Evolutionary conservation across 2,888 invertebrate genomes (phyloP).

Genomic region (Deilephila elpenor): DNA sequence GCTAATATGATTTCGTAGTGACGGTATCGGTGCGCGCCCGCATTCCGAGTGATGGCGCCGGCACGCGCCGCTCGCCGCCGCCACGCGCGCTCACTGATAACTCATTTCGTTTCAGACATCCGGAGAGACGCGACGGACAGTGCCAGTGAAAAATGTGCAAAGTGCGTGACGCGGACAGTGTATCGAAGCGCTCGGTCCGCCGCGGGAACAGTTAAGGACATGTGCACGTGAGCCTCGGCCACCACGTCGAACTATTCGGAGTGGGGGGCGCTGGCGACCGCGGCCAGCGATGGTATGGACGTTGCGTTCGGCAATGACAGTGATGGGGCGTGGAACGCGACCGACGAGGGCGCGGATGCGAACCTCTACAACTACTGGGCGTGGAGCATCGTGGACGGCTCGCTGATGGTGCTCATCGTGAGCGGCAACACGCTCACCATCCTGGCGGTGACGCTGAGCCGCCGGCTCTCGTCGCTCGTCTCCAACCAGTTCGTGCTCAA

Average conservation of each 20-base stretch:
- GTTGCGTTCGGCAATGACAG: constrained; percentile 74
- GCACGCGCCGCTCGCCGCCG: neutral
- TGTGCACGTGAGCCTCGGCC: constrained; percentile 69
- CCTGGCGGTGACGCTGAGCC: constrained; percentile 88
- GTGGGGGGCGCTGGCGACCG: constrained; percentile 78
- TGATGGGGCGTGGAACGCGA: constrained; percentile 68
- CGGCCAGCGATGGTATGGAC: constrained; percentile 83
- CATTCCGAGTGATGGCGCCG: constrained; percentile 51
- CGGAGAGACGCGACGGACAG: constrained; percentile 38
- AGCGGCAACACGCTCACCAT: constrained; percentile 91
- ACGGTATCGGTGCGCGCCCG: constrained; percentile 51
- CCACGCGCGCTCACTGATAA: constrained; percentile 43
- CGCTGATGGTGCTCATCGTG: constrained; percentile 87
- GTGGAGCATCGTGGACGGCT: constrained; percentile 88
- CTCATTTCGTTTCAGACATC: constrained; percentile 58
- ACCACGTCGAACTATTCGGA: constrained; percentile 76
- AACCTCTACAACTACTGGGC: constrained; percentile 80
- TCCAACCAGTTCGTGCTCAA: constrained; percentile 92
- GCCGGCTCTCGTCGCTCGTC: constrained; percentile 87
- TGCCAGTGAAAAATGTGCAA: constrained; percentile 60
- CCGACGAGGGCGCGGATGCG: constrained; percentile 56
- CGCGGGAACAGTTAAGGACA: constrained; percentile 66
- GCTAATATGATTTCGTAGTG: constrained; percentile 65
- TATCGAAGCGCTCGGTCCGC: constrained; percentile 57
- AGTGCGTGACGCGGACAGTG: constrained; percentile 51